These are phyloP conservation scores for Gallinago solitaria DNA, from an alignment of 2,797 vertebrate genomes.

Conservation along the genomic window DNA sequence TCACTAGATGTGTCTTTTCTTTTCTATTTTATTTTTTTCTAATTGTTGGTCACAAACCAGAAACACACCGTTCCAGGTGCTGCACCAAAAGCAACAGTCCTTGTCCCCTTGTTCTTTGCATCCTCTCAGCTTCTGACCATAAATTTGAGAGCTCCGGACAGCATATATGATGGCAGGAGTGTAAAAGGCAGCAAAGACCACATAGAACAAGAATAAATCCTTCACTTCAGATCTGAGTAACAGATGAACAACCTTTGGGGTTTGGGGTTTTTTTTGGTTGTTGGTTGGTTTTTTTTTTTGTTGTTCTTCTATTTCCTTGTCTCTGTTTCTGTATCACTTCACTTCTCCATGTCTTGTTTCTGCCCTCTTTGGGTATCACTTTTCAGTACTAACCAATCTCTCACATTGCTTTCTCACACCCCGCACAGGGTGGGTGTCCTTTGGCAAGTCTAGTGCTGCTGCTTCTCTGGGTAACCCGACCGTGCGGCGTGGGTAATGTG, in stretches of 20 bases:
- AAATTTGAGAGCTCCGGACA: background rate
- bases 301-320: background rate
- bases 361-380: background rate
- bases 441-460: background rate
- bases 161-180: background rate
- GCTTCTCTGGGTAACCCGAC: background rate
- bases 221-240: background rate
- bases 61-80: background rate
- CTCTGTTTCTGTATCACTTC: background rate
- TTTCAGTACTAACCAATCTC: background rate
- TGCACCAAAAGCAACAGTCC: background rate
- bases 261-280: background rate
- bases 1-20: background rate
- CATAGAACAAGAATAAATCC: background rate
- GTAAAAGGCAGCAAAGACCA: background rate
- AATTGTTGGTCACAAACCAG: background rate
- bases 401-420: rapidly evolving
- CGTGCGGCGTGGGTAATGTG: rapidly evolving
- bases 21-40: background rate
- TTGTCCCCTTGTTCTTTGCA: background rate
- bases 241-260: background rate
- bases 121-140: background rate
- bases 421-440: rapidly evolving
- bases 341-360: background rate
- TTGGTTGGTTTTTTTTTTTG: background rate